These are phyloP conservation scores for Apoda limacodes DNA, from an alignment of 2,888 invertebrate species.

Conservation along the genomic window DNA sequence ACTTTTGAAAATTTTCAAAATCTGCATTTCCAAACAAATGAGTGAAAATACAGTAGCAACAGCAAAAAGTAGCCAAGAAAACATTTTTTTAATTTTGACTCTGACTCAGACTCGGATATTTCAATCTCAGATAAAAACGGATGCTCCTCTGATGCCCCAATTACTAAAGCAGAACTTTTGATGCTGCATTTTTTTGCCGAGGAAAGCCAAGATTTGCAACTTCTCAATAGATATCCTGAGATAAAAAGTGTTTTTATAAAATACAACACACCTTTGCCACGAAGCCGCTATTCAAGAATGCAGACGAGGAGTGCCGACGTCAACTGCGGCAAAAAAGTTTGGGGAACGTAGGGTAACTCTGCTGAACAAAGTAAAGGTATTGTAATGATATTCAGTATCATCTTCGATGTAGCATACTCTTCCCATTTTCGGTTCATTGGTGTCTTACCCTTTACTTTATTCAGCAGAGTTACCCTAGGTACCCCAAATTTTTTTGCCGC, in stretches of 20 bases:
- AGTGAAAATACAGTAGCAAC: conserved; percentile 9
- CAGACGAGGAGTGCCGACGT: too few species aligned
- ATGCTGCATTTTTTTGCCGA: conserved; percentile 17
- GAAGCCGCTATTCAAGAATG: too few species aligned
- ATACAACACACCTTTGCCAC: conserved; percentile 18
- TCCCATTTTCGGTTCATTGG: conserved; percentile 20
- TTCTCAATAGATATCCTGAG: conserved; percentile 16
- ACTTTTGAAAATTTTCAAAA: conserved; percentile 16
- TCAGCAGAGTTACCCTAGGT: conserved; percentile 21
- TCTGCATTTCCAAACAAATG: conserved; percentile 16
- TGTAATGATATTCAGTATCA: too few species aligned
- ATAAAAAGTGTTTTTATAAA: conserved; percentile 18
- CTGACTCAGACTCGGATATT: conserved; percentile 4
- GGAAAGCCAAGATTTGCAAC: conserved; percentile 15
- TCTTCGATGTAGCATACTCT: background rate
- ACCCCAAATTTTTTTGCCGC: conserved; percentile 23
- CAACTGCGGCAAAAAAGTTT: conserved; percentile 22
- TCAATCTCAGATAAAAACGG: conserved; percentile 1
- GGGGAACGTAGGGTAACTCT: conserved; percentile 22
- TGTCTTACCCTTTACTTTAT: conserved; percentile 22
- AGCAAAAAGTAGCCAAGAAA: conserved; percentile 15
- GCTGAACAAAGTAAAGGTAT: conserved; percentile 21
- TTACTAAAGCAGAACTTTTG: conserved; percentile 13
- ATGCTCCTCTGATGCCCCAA: conserved; percentile 2
- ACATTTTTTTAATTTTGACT: conserved; percentile 14